Conservation (phyloP, 2,797 vertebrate species). For the Forpus xanthops region DNA sequence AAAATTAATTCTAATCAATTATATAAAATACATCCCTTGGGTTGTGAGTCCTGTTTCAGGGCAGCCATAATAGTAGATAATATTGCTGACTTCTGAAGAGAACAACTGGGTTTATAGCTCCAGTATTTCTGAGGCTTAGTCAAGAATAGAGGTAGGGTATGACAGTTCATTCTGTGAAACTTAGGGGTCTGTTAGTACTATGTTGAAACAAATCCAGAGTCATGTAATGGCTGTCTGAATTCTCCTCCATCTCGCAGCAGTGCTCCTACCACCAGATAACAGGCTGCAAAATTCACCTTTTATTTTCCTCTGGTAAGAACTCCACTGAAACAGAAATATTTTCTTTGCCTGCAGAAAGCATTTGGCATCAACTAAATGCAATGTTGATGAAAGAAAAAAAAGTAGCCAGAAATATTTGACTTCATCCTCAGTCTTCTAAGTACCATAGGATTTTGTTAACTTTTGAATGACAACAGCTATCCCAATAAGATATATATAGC, state of each 20-base stretch:
- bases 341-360: not conserved
- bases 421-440: not conserved
- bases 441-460: not conserved
- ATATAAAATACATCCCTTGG: not conserved
- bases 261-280: not conserved
- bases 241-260: not conserved
- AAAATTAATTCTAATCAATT: not conserved
- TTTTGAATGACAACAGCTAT: not conserved
- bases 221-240: not conserved
- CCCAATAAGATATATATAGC: not conserved
- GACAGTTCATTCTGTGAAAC: not conserved
- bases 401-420: not conserved
- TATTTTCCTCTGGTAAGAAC: not conserved
- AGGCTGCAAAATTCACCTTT: not conserved
- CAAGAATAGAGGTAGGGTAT: not conserved
- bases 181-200: not conserved
- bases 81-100: not conserved
- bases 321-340: not conserved
- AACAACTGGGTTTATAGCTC: not conserved
- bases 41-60: not conserved
- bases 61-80: not conserved
- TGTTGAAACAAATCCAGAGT: not conserved
- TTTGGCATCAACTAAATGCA: not conserved
- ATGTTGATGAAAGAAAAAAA: not conserved
- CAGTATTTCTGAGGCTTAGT: not conserved